Evolutionary conservation across 2,888 invertebrate species (phyloP).

Genomic region (Drosophila crucigera): DNA sequence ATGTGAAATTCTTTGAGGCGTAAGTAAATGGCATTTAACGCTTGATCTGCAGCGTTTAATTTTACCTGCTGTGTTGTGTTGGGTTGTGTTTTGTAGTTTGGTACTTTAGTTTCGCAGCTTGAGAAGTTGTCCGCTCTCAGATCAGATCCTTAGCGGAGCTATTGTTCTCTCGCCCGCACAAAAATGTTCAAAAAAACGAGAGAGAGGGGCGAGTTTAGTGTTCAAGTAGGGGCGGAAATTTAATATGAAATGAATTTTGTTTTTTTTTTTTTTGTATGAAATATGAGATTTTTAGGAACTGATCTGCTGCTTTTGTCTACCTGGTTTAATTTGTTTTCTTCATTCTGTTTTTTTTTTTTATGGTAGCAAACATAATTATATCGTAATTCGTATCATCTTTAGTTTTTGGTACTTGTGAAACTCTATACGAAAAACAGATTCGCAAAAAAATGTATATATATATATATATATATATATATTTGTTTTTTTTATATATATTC

Average conservation of each 20-base stretch:
- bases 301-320: conserved; percentile 58
- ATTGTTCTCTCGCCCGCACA: conserved; percentile 70
- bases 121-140: conserved; percentile 27
- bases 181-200: conserved; percentile 19
- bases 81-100: conserved; percentile 5
- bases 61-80: conserved; percentile 52
- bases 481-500: too few species aligned
- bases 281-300: conserved; percentile 71
- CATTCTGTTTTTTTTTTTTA: conserved; percentile 9
- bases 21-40: conserved; percentile 83
- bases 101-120: conserved; percentile 53
- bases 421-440: conserved; percentile 33
- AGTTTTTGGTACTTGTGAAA: conserved; percentile 57
- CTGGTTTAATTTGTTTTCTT: conserved; percentile 35
- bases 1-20: conserved; percentile 73
- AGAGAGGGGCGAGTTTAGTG: conserved; percentile 9
- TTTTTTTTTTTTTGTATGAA: conserved; percentile 59
- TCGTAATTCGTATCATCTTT: conserved; percentile 37
- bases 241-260: conserved; percentile 75
- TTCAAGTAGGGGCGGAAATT: conserved; percentile 83
- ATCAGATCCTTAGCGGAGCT: conserved; percentile 55
- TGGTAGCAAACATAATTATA: conserved; percentile 40
- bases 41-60: conserved; percentile 81
- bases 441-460: conserved; percentile 4
- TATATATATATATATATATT: background rate